Evolutionary conservation across 2,797 vertebrate genomes (phyloP), one percentile per base, ranked within the genome.

Genomic region (Acanthurus leucopareius): DNA sequence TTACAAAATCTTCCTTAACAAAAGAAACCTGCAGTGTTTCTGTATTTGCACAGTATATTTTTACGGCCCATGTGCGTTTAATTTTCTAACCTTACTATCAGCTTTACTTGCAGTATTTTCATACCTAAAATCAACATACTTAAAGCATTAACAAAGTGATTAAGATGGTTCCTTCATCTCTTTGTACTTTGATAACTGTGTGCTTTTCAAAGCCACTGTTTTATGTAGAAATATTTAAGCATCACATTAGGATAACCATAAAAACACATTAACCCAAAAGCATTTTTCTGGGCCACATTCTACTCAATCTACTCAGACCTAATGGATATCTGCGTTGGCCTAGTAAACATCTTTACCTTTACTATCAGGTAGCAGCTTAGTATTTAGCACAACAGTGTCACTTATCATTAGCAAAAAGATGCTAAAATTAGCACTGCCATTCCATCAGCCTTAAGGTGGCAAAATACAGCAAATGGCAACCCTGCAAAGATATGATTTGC

Each of bases 341-440:
- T 16, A 65, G 45, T 17, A 16, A 65, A 74, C 48, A 51, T 58
- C 45, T 53, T 68, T 22, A 35, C 48, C 58, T 68, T 73, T 52
- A 63, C 64, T 16, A 73, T 65, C 52, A 58, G 48, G 49, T 73
- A 54, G 56, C 75, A 84, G 38, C 61, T 86, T 52, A 84, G 71
- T 59, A 78, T 84, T 83, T 79, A 69, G 56, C 74, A 82, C 49
- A 80, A 73, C 56, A 47, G 54, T 84, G 89, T 74, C 69, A 85
- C 60, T 45, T 76, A 79, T 59, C 73, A 87, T 88, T 87, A 79
- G 74, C 53, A 83, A 86, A 86, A 84, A 68, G 5, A 61, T 78
- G 82, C 59, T 76, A 89, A 75, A 90, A 80, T 71, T 69, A 84
- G 56, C 71, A 65, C 51, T 17, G 75, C 4, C 13, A 35, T 49